Evolutionary conservation across 2,113 vertebrate genomes (phyloP).

Genomic region (Neodontobutis hainanensis): DNA sequence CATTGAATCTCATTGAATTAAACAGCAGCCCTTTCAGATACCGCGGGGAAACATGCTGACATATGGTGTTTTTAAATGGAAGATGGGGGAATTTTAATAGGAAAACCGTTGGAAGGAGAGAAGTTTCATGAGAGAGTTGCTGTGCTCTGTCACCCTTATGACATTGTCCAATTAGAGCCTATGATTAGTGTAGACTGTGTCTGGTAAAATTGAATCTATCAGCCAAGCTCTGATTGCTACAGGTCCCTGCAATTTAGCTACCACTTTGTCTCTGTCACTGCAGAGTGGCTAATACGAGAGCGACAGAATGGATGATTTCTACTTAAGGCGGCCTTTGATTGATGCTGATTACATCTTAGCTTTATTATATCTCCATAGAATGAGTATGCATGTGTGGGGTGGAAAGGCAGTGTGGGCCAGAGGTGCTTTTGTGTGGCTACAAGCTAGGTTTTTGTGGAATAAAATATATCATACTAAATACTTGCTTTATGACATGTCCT

Average conservation of each 20-base stretch:
- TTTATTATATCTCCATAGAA: conserved; percentile 59
- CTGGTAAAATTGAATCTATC: conserved; percentile 67
- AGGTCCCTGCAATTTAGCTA: conserved; percentile 58
- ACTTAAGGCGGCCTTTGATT: conserved; percentile 64
- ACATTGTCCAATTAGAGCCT: conserved; percentile 70
- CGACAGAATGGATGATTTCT: conserved; percentile 69
- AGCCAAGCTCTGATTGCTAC: conserved; percentile 55
- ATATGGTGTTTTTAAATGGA: conserved; percentile 28
- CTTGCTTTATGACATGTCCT: not conserved
- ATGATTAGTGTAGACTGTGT: conserved; percentile 64
- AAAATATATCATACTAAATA: conserved; percentile 3
- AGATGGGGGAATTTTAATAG: conserved; percentile 9
- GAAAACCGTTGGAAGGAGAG: conserved; percentile 15
- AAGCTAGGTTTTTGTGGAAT: conserved; percentile 10
- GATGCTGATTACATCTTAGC: conserved; percentile 67
- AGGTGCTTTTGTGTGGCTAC: conserved; percentile 12
- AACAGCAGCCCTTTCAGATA: conserved; percentile 16
- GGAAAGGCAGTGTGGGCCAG: not conserved
- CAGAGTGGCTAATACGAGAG: conserved; percentile 59
- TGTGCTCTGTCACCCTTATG: conserved; percentile 40
- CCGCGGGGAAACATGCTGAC: conserved; percentile 40
- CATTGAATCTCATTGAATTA: conserved; percentile 41
- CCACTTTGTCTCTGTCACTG: conserved; percentile 68
- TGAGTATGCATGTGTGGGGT: conserved; percentile 16
- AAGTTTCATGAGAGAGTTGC: conserved; percentile 31